These are phyloP conservation scores for Dendrocincla tyrannina DNA, from an alignment of 2,797 vertebrate species.

Conservation along the genomic window DNA sequence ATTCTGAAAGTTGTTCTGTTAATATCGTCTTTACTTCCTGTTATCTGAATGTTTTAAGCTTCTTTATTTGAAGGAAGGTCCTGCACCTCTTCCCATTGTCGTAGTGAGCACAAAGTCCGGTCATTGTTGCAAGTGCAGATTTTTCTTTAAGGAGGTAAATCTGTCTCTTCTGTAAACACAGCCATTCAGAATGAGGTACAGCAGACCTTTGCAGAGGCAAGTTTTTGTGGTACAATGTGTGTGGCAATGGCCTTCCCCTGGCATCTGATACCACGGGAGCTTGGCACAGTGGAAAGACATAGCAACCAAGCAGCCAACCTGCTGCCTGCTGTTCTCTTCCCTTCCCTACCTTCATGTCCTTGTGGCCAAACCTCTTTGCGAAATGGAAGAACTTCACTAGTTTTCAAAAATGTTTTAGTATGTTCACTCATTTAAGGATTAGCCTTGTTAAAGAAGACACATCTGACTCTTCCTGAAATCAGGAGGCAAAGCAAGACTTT, in stretches of 20 bases:
- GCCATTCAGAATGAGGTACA: background rate
- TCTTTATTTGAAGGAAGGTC: background rate
- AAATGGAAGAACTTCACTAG: background rate
- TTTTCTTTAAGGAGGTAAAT: background rate
- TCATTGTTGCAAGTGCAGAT: background rate
- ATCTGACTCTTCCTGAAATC: background rate
- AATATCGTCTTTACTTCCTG: background rate
- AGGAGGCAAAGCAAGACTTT: background rate
- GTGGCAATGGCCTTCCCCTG: background rate
- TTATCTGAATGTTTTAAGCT: background rate
- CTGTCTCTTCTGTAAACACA: background rate
- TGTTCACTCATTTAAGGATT: background rate
- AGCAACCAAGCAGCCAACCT: background rate
- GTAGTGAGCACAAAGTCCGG: background rate
- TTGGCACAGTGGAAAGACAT: background rate
- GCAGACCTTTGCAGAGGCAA: fast-evolving
- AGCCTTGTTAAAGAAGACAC: background rate
- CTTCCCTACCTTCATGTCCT: background rate
- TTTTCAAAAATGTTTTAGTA: background rate
- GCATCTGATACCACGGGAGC: fast-evolving
- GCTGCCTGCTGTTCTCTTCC: background rate
- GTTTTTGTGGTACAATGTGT: fast-evolving
- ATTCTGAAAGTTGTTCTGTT: background rate
- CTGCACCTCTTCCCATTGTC: background rate
- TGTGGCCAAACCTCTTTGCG: background rate